phyloP scores from a whole-genome alignment of 2,797 vertebrate genomes.

The Nothura maculosa region DNA sequence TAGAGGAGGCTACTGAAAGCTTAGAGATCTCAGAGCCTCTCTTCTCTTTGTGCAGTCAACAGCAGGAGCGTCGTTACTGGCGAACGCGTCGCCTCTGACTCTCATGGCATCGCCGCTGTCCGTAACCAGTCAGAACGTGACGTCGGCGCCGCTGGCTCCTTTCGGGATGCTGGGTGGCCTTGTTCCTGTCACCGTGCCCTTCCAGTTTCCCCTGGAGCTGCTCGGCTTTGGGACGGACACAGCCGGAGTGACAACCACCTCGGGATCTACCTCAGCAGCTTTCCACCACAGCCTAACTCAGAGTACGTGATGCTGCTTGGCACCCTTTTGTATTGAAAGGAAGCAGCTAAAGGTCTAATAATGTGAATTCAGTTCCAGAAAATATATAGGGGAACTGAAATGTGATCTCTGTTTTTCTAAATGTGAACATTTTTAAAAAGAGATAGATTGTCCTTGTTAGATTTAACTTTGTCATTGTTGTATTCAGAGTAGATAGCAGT shows the following conservation, averaged over 20 bases:
- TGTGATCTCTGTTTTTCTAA: background rate
- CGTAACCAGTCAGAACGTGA: conserved; percentile 87
- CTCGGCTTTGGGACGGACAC: conserved; percentile 89
- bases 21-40: conserved; percentile 45
- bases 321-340: background rate
- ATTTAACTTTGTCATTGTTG: background rate
- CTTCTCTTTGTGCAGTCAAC: conserved; percentile 81
- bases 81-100: conserved; percentile 89
- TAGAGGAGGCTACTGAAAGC: background rate
- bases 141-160: conserved; percentile 79
- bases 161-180: conserved; percentile 96
- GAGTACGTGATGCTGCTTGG: conserved; percentile 87
- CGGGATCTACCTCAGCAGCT: conserved; percentile 90
- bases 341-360: background rate
- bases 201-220: conserved; percentile 93
- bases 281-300: conserved; percentile 92
- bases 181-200: conserved; percentile 95
- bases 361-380: background rate
- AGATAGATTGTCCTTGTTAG: background rate
- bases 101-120: conserved; percentile 88
- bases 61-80: conserved; percentile 87
- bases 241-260: conserved; percentile 85
- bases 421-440: no score
- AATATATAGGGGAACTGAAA: background rate
- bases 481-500: background rate